Evolutionary conservation across 2,797 vertebrate genomes (phyloP).

Genomic region (Myripristis murdjan): DNA sequence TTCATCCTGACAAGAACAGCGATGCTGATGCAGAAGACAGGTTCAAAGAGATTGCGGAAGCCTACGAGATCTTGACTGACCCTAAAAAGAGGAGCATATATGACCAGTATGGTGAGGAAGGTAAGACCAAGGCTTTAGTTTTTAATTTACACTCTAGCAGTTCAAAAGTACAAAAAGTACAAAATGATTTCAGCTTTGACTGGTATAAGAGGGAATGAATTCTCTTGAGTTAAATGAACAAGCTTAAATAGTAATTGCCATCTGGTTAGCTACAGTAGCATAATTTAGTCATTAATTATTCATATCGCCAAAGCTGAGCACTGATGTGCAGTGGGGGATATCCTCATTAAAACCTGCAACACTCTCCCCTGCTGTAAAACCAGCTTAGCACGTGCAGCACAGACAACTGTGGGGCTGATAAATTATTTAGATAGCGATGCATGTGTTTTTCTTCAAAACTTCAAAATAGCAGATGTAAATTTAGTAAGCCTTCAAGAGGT

Average conservation of each 20-base stretch:
- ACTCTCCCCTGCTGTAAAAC: conserved; percentile 7
- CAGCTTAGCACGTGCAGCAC: conserved; percentile 28
- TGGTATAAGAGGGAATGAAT: not conserved
- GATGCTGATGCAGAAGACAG: conserved; percentile 85
- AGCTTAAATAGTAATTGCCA: not conserved
- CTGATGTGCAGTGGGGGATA: conserved; percentile 22
- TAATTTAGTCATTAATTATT: conserved; percentile 30
- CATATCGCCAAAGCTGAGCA: conserved; percentile 33
- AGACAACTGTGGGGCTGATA: conserved; percentile 51
- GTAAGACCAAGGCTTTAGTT: conserved; percentile 72
- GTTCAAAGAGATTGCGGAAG: conserved; percentile 91
- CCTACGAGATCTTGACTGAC: conserved; percentile 94
- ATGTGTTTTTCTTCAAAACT: conserved; percentile 38
- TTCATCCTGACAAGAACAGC: conserved; percentile 90
- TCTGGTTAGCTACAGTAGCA: conserved; percentile 9
- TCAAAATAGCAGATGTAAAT: conserved; percentile 14
- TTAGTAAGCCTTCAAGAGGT: not conserved
- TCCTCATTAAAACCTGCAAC: conserved; percentile 21
- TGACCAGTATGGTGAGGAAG: conserved; percentile 96
- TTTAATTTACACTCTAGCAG: not conserved
- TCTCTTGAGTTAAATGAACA: not conserved
- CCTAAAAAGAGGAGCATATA: conserved; percentile 93
- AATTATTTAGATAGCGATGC: conserved; percentile 59
- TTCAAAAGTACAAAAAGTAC: not conserved
- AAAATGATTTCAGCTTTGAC: not conserved